Conservation (phyloP, 2,113 vertebrate species). For the Martes martes region DNA sequence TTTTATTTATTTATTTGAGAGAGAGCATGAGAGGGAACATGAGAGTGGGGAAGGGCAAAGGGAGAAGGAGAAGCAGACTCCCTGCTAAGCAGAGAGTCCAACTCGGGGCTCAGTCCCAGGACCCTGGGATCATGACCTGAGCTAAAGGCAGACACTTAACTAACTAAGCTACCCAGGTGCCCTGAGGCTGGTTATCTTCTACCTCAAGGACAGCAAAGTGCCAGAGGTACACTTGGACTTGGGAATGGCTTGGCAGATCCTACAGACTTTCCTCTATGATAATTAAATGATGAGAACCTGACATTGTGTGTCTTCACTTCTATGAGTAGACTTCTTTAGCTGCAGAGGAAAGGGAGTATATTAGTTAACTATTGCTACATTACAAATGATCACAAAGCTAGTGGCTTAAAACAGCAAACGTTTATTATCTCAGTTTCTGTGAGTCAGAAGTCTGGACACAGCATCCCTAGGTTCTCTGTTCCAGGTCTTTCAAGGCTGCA, state of each 20-base stretch:
- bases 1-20: neutral
- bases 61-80: neutral
- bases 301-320: slow-evolving; percentile 8
- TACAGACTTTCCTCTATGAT: slow-evolving; percentile 32
- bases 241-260: neutral
- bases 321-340: slow-evolving; percentile 11
- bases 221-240: neutral
- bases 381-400: slow-evolving; percentile 29
- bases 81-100: neutral
- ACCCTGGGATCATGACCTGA: neutral
- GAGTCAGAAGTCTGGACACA: neutral
- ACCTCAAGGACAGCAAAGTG: neutral
- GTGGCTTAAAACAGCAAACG: neutral
- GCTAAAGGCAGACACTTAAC: neutral
- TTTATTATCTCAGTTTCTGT: slow-evolving; percentile 36
- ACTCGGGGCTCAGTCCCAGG: neutral
- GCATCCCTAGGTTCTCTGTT: neutral
- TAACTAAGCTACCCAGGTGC: neutral
- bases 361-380: slow-evolving; percentile 35
- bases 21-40: neutral
- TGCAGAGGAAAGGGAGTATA: slow-evolving; percentile 21
- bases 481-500: neutral
- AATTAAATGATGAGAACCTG: slow-evolving; percentile 19
- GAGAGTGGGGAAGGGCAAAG: neutral
- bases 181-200: neutral